Evolutionary conservation across 2,797 vertebrate genomes (phyloP).

Genomic region (Sebastes vulpes): DNA sequence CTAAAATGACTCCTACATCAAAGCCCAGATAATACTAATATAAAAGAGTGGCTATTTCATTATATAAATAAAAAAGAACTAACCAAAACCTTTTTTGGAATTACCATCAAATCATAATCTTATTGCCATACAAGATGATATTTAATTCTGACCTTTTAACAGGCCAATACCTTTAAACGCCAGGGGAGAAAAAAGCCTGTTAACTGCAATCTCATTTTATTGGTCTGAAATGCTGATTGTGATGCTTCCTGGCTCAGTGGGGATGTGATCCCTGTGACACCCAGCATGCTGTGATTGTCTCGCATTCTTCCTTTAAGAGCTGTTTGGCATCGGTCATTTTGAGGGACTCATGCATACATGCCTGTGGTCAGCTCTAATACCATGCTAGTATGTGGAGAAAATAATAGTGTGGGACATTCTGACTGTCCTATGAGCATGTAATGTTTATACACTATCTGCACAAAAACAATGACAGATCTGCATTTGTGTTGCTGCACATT

Average conservation of each 20-base stretch:
- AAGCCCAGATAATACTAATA: background rate
- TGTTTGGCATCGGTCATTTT: slow-evolving; percentile 41
- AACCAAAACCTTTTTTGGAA: background rate
- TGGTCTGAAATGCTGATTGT: slow-evolving; percentile 21
- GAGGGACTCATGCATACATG: slow-evolving; percentile 35
- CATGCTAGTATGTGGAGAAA: slow-evolving; percentile 26
- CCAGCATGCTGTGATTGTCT: slow-evolving; percentile 43
- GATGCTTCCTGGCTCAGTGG: slow-evolving; percentile 38
- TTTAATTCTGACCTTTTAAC: slow-evolving; percentile 60
- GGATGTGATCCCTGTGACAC: slow-evolving; percentile 54
- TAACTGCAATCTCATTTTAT: slow-evolving; percentile 18
- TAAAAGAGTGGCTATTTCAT: slow-evolving; percentile 11
- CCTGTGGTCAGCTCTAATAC: slow-evolving; percentile 48
- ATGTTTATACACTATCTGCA: slow-evolving; percentile 6
- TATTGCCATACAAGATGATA: slow-evolving; percentile 28
- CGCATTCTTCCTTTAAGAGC: slow-evolving; percentile 37
- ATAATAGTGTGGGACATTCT: slow-evolving; percentile 20
- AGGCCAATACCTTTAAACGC: background rate
- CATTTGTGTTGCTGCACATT: slow-evolving; percentile 5
- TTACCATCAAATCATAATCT: slow-evolving; percentile 22
- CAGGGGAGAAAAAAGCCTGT: slow-evolving; percentile 14
- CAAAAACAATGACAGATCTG: slow-evolving; percentile 13
- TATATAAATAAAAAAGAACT: background rate
- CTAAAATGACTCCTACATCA: background rate
- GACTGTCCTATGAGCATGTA: slow-evolving; percentile 1